These are phyloP conservation scores for Propithecus deckenii DNA, from an alignment of 2,797 vertebrate species.

Conservation along the genomic window DNA sequence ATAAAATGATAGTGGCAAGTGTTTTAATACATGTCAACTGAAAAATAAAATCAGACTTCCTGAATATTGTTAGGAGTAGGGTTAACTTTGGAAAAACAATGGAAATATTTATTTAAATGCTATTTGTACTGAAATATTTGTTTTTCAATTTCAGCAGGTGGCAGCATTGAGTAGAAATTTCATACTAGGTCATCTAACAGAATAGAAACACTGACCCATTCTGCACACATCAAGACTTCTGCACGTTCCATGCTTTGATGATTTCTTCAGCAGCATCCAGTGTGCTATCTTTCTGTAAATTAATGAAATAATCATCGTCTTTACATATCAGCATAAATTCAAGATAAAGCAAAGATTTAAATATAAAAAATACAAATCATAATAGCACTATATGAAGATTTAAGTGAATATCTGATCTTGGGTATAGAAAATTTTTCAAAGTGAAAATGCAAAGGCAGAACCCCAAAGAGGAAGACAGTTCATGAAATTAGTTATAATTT, in stretches of 20 bases:
- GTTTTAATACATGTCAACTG: neutral
- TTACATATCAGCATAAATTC: slow-evolving; percentile 32
- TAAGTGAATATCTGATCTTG: neutral
- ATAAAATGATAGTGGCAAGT: neutral
- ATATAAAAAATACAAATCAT: neutral
- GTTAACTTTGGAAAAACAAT: neutral
- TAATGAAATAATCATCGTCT: slow-evolving; percentile 57
- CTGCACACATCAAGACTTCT: slow-evolving; percentile 58
- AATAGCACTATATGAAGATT: neutral
- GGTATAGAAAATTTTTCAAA: neutral
- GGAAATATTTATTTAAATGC: slow-evolving; percentile 22
- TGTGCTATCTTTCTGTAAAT: slow-evolving; percentile 93
- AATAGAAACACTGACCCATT: neutral
- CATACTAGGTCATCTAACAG: neutral
- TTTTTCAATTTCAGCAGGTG: slow-evolving; percentile 67
- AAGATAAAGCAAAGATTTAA: slow-evolving; percentile 10
- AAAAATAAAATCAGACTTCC: neutral
- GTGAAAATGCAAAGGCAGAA: slow-evolving; percentile 12
- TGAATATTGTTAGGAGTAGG: neutral
- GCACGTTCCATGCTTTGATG: slow-evolving; percentile 92
- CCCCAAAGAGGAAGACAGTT: neutral
- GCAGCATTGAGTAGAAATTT: slow-evolving; percentile 51
- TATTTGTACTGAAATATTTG: neutral
- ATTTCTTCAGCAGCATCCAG: slow-evolving; percentile 93
- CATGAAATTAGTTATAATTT: neutral